A percentile compares a stretch with the other conserved stretches of the same genome.
Evolutionary conservation across 2,797 vertebrate species (phyloP).

Genomic region (Tenualosa ilisha): DNA sequence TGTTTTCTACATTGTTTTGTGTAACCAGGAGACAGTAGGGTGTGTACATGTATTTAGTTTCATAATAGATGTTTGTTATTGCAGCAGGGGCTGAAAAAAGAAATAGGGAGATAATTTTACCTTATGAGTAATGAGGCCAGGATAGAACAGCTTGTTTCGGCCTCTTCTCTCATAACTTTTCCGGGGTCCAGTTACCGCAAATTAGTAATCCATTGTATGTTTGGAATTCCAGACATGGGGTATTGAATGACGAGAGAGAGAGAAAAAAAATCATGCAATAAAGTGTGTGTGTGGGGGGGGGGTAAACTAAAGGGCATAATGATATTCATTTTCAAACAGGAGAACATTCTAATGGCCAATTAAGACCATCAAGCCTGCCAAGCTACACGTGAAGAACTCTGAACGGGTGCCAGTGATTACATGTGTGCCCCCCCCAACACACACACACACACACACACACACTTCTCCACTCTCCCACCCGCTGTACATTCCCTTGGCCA

Average conservation of each 20-base stretch:
- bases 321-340: slow-evolving; percentile 86
- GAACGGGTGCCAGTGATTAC: slow-evolving; percentile 75
- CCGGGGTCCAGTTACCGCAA: slow-evolving; percentile 66
- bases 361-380: slow-evolving; percentile 87
- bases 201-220: slow-evolving; percentile 71
- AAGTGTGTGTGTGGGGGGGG: slow-evolving; percentile 71
- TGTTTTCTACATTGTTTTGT: slow-evolving; percentile 42
- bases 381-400: slow-evolving; percentile 77
- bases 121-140: slow-evolving; percentile 57
- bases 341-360: slow-evolving; percentile 86
- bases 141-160: slow-evolving; percentile 64
- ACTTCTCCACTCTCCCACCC: slow-evolving; percentile 55
- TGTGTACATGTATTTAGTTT: slow-evolving; percentile 50
- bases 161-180: slow-evolving; percentile 69
- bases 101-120: slow-evolving; percentile 55
- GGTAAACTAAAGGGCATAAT: slow-evolving; percentile 75
- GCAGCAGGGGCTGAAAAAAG: slow-evolving; percentile 44
- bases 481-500: slow-evolving; percentile 58
- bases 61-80: slow-evolving; percentile 59
- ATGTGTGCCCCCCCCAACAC: slow-evolving; percentile 53
- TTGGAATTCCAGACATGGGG: slow-evolving; percentile 71
- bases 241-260: slow-evolving; percentile 61
- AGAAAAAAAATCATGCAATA: slow-evolving; percentile 53
- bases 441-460: slow-evolving; percentile 28
- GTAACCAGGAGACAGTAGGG: slow-evolving; percentile 49